Evolutionary conservation across 2,113 vertebrate genomes (phyloP), one percentile per base, ranked within the genome.

Genomic region (Rafetus swinhoei): DNA sequence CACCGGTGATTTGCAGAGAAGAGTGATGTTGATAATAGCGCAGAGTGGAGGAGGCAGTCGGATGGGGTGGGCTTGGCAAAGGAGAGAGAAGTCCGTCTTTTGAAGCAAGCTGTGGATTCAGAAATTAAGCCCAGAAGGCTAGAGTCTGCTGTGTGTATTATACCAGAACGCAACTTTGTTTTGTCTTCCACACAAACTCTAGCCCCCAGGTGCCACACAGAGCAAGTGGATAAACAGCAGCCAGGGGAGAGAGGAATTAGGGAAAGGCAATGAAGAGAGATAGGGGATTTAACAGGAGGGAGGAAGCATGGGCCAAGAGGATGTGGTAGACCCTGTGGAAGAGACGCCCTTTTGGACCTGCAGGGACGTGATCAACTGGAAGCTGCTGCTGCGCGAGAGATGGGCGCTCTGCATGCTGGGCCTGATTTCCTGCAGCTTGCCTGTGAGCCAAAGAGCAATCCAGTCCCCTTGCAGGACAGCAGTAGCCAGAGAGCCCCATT

Each of bases 31-130:
- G 86, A 35, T 93, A 97, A 82, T 93, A 95, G 92, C 94, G 94
- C 95, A 93, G 94, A 97, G 95, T 94, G 96, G 91, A 95, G 94
- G 95, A 96, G 93, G 92, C 94, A 97, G 94, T 95, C 94, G 95
- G 94, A 90, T 93, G 94, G 93, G 90, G 52, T 0, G 84, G 94
- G 92, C 82, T 0, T 6, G 69, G 95, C 92, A 88, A 94, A 92
- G 94, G 90, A 96, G 92, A 22, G 0, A 84, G 92, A 93, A 94
- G 94, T 77, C 50, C 74, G 92, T 95, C 74, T 95, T 93, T 92
- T 94, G 94, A 91, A 1, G 1, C 12, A 85, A 86, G 72, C 0
- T 7, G 62, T 92, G 92, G 88, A 80, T 93, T n/a, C 93, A 84
- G 90, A 50, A 94, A 93, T 92, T 52, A 91, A 92, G 92, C 87